Evolutionary conservation across 1,140 invertebrate genomes (phyloP).

Genomic region (Trichomalopsis sarcophagae): DNA sequence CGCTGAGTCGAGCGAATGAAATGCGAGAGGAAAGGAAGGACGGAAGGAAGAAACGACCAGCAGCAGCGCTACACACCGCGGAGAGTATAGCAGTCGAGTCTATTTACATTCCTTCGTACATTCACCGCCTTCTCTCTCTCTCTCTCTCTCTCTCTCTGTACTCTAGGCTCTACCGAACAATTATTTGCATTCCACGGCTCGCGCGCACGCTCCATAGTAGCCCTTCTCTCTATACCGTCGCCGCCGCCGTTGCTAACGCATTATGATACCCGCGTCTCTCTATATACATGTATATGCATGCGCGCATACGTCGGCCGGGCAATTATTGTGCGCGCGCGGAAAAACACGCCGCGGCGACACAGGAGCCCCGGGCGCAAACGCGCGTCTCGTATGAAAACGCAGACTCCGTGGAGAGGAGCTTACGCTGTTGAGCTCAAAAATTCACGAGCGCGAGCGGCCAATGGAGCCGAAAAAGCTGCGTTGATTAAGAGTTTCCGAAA

Average conservation of each 20-base stretch:
- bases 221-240: not conserved
- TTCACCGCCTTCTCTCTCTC: constrained; percentile 54
- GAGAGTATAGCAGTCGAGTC: constrained; percentile 60
- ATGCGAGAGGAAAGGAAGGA: constrained; percentile 9
- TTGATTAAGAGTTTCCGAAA: no score
- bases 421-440: not conserved
- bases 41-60: constrained; percentile 18
- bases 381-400: no score
- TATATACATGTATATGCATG: constrained; percentile 4
- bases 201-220: constrained; percentile 36
- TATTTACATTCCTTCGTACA: constrained; percentile 70
- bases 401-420: not conserved
- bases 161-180: constrained; percentile 62
- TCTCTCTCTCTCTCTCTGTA: not conserved
- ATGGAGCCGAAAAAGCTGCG: no score
- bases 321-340: constrained; percentile 56
- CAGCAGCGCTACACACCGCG: constrained; percentile 34
- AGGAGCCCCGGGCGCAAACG: not conserved
- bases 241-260: not conserved
- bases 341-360: constrained; percentile 46
- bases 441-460: not conserved
- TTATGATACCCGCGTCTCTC: not conserved
- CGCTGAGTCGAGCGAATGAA: not conserved
- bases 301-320: constrained; percentile 44
- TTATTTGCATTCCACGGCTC: constrained; percentile 70